Base-by-base conservation (phyloP, 2,797 vertebrate genomes). In the Psittacula echo region DNA sequence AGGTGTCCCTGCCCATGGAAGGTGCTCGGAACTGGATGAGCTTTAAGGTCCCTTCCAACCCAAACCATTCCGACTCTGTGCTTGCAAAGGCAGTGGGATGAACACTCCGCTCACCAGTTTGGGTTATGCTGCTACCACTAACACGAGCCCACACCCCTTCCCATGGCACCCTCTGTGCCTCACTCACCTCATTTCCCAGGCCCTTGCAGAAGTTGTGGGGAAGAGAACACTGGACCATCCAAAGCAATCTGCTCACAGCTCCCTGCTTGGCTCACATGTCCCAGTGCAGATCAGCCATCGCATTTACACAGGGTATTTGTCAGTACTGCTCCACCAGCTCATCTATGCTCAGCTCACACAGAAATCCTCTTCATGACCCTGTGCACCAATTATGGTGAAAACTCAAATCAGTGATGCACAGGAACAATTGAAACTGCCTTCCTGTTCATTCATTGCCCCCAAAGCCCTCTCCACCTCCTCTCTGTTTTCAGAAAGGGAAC, bases 221-320 rank as follows among this genome's bases (percentile, higher is more conserved):
- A 44, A 62, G 34, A 44, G 21, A 70, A 30, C 26, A 19, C 29
- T 18, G 0, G 0, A 7, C 20, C 44, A 19, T 20, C 47, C 29
- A 58, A 48, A 62, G 61, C 22, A 45, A 5, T 10, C 18, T 6
- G 4, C 45, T 51, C 15, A 21, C 53, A 62, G 37, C 53, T 65
- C 41, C 41, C 34, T 64, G 39, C 50, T 37, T 26, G 19, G 39
- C 44, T 72, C 37, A 29, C 19, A 13, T 0, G 1, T 44, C 34
- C 66, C 44, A 30, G 30, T 30, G 73, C n/a, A 37, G 21, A 45
- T 24, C 61, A 67, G 60, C 47, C 47, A 39, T 3, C 50, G 2
- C 0, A 1, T 22, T 37, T 29, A 26, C n/a, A 14, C 4, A 23
- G 39, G 26, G 22, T 26, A 29, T 45, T 56, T 19, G 4, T n/a